These are phyloP conservation scores for Mongoloraphidia duomilia DNA, from an alignment of 2,888 invertebrate species.

Conservation along the genomic window DNA sequence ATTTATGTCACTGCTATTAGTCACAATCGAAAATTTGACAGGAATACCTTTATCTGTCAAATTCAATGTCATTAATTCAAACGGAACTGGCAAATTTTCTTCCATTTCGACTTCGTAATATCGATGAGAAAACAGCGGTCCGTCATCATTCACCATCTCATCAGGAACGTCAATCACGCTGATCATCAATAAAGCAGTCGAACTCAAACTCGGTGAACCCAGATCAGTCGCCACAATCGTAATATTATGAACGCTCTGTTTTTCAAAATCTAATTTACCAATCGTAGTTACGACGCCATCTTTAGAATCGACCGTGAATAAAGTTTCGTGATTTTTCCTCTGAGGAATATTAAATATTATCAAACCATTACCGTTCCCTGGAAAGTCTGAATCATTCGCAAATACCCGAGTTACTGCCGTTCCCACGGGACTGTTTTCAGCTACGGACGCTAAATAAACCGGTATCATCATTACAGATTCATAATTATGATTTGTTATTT, in stretches of 20 bases:
- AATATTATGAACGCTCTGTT: conserved; percentile 50
- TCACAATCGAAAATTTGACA: conserved; percentile 48
- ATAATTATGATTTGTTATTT: conserved; percentile 36
- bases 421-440: conserved; percentile 62
- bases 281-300: conserved; percentile 70
- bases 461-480: conserved; percentile 44
- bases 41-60: conserved; percentile 51
- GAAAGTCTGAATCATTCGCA: conserved; percentile 74
- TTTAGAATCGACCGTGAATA: conserved; percentile 72
- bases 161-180: conserved; percentile 53
- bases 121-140: conserved; percentile 29
- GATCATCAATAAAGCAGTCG: conserved; percentile 57
- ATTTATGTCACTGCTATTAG: conserved; percentile 40
- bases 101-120: conserved; percentile 72
- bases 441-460: conserved; percentile 59
- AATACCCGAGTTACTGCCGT: conserved; percentile 58
- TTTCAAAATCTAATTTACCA: conserved; percentile 57
- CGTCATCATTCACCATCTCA: conserved; percentile 25
- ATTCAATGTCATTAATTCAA: conserved; percentile 61
- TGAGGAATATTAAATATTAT: conserved; percentile 63
- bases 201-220: conserved; percentile 68
- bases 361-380: conserved; percentile 76
- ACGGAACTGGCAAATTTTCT: conserved; percentile 65
- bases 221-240: conserved; percentile 73
- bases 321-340: conserved; percentile 41